Evolutionary conservation across 2,888 invertebrate species (phyloP).

Genomic region (Drosophila barbarae): DNA sequence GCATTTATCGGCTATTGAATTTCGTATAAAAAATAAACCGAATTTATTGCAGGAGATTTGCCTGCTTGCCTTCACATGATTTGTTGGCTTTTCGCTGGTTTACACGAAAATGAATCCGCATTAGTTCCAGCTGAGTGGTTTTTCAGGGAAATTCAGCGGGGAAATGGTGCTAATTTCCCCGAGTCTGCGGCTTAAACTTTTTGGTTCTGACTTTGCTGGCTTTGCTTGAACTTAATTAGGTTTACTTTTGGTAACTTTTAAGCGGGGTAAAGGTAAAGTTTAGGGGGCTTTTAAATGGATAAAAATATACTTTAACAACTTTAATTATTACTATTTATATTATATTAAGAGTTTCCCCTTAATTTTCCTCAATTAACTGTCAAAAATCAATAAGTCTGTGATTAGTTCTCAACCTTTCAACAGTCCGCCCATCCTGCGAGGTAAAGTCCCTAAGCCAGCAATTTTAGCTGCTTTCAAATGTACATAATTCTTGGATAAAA

Average conservation of each 20-base stretch:
- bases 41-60: slow-evolving; percentile 49
- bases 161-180: slow-evolving; percentile 60
- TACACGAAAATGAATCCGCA: slow-evolving; percentile 61
- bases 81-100: slow-evolving; percentile 52
- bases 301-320: not conserved
- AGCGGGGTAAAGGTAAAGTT: not conserved
- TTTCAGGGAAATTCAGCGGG: slow-evolving; percentile 27
- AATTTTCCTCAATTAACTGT: not conserved
- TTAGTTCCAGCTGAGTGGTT: slow-evolving; percentile 62
- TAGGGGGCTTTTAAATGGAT: not conserved
- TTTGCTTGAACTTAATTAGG: slow-evolving; percentile 60
- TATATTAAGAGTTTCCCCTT: not conserved
- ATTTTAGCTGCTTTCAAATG: slow-evolving; percentile 48
- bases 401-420: slow-evolving; percentile 24
- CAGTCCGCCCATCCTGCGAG: not conserved
- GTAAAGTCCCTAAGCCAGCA: slow-evolving; percentile 6
- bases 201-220: slow-evolving; percentile 7
- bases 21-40: slow-evolving; percentile 47
- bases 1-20: slow-evolving; percentile 63
- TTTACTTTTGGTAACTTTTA: slow-evolving; percentile 7
- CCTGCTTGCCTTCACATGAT: not conserved
- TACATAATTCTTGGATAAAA: slow-evolving; percentile 63
- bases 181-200: slow-evolving; percentile 52
- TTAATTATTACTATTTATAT: not conserved
- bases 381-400: slow-evolving; percentile 17